phyloP scores from a whole-genome alignment of 2,113 vertebrate species.

The Aplodontia rufa region DNA sequence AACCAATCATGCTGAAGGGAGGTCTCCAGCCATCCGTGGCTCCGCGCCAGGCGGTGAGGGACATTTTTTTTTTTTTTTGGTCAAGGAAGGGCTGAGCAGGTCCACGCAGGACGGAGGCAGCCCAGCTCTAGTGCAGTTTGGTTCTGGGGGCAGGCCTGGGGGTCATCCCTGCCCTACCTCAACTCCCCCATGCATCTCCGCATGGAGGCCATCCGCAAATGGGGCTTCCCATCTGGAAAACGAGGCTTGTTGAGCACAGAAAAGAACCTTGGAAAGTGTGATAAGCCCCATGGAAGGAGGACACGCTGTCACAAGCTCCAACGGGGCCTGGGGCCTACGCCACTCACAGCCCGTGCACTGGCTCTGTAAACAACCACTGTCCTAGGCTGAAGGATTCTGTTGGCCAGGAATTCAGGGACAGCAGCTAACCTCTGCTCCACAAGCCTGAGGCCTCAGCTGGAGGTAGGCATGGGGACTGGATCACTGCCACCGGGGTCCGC shows the following conservation, averaged over 20 bases:
- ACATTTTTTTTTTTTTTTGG: conserved; percentile 55
- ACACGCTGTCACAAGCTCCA: neutral
- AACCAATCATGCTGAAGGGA: neutral
- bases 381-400: neutral
- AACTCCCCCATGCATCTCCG: neutral
- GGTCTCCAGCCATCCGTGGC: conserved; percentile 15
- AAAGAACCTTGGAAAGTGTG: neutral
- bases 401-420: neutral
- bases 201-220: neutral
- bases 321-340: neutral
- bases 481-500: neutral
- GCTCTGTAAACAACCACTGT: neutral
- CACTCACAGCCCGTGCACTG: fast-evolving
- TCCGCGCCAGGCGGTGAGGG: neutral
- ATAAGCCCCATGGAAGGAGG: neutral
- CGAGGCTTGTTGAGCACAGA: neutral
- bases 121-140: neutral
- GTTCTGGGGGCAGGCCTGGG: neutral
- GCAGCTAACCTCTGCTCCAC: neutral
- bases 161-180: neutral
- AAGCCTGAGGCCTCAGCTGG: neutral
- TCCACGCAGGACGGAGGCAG: neutral
- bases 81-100: neutral
- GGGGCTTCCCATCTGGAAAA: neutral
- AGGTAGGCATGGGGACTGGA: neutral